Percentiles rank a stretch among this genome's conserved stretches.
phyloP scores from a whole-genome alignment of 1,140 invertebrate species.

The Philopotamus ludificatus region DNA sequence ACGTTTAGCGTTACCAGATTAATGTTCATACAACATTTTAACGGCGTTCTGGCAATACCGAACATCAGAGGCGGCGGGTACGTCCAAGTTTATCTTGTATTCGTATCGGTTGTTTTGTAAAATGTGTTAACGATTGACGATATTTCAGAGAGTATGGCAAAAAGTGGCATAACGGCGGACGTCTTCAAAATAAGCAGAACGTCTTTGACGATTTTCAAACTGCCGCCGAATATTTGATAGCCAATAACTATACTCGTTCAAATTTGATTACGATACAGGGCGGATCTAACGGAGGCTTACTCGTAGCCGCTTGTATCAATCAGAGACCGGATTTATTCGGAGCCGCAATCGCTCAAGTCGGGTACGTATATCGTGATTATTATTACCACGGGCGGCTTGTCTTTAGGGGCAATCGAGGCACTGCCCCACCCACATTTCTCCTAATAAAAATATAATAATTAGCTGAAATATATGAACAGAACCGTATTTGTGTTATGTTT shows the following conservation, averaged over 20 bases:
- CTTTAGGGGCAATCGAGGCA: no score
- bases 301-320: constrained; percentile 90
- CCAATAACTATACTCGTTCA: constrained; percentile 76
- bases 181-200: constrained; percentile 94
- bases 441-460: no score
- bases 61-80: constrained; percentile 96
- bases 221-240: constrained; percentile 72
- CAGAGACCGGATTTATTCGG: constrained; percentile 95
- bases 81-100: constrained; percentile 43
- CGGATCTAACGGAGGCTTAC: constrained; percentile 93
- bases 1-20: constrained; percentile 79
- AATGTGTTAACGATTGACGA: no score
- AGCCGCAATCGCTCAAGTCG: constrained; percentile 86
- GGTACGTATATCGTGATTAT: constrained; percentile 63
- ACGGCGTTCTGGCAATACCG: constrained; percentile 85
- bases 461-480: no score
- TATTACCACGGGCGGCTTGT: no score
- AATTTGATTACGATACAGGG: constrained; percentile 86
- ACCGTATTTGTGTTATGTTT: no score
- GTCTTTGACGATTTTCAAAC: constrained; percentile 95
- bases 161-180: constrained; percentile 93
- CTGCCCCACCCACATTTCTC: no score
- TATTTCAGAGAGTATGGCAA: constrained; percentile 86
- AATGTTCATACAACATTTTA: constrained; percentile 87
- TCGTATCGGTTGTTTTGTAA: background rate